Conservation (phyloP, 1,140 invertebrate species). For the Drosophila repletoides region DNA sequence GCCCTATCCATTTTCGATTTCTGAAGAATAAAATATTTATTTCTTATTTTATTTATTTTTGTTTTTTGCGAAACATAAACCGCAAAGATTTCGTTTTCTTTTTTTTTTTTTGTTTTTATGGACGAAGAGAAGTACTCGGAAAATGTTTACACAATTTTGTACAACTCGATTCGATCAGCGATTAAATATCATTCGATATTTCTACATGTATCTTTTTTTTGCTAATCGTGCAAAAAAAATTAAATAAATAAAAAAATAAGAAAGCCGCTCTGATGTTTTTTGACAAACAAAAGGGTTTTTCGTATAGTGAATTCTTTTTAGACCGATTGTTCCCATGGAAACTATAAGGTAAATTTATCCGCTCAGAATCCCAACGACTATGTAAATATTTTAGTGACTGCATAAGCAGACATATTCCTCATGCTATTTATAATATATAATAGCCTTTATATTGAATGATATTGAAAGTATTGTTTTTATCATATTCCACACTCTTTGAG, state of each 20-base stretch:
- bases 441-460: no score
- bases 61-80: constrained; percentile 16
- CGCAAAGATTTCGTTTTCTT: not conserved
- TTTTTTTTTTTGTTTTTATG: constrained; percentile 11
- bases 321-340: no score
- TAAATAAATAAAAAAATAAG: no score
- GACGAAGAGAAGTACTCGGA: constrained; percentile 17
- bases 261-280: no score
- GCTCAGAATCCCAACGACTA: no score
- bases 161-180: not conserved
- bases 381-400: no score
- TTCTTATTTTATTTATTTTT: not conserved
- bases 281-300: no score
- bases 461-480: not conserved
- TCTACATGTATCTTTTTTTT: not conserved
- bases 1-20: constrained; percentile 28
- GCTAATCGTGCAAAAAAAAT: not conserved
- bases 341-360: no score
- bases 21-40: constrained; percentile 7
- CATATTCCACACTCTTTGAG: not conserved
- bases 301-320: no score
- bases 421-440: no score
- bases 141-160: constrained; percentile 40
- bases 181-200: constrained; percentile 28
- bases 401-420: no score